Percentiles rank a stretch among this genome's conserved stretches.
Evolutionary conservation across 2,888 invertebrate species (phyloP).

Genomic region (Heliconius charithonia): DNA sequence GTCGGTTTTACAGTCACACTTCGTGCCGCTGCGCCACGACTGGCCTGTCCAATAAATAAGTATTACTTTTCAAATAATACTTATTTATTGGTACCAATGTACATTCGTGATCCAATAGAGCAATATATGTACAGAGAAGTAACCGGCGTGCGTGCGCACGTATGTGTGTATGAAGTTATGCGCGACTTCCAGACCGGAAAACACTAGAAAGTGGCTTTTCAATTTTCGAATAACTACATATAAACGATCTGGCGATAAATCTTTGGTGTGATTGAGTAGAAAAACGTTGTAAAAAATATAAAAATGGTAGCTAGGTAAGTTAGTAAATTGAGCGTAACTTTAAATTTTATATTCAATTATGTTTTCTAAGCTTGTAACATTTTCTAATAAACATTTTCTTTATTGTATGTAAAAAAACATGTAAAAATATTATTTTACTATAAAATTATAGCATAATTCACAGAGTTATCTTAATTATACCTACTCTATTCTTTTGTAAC

Average conservation of each 20-base stretch:
- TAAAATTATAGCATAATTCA: too few species aligned
- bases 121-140: slow-evolving; percentile 28
- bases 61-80: too few species aligned
- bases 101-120: slow-evolving; percentile 42
- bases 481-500: too few species aligned
- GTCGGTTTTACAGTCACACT: too few species aligned
- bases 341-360: background rate
- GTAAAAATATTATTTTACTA: too few species aligned
- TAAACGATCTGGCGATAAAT: slow-evolving; percentile 49
- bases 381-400: background rate
- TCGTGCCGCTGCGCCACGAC: too few species aligned
- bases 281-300: slow-evolving; percentile 26
- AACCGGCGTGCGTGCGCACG: slow-evolving; percentile 41
- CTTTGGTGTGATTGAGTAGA: slow-evolving; percentile 37
- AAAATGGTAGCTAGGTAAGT: background rate
- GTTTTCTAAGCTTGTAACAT: background rate
- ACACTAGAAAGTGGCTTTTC: slow-evolving; percentile 83
- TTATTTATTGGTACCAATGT: background rate
- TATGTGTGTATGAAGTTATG: slow-evolving; percentile 62
- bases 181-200: slow-evolving; percentile 81
- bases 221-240: slow-evolving; percentile 82
- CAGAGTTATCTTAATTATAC: too few species aligned
- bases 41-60: too few species aligned
- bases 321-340: slow-evolving; percentile 8
- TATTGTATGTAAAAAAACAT: too few species aligned